Percentiles rank a stretch among this genome's conserved stretches.
Conservation (phyloP, 2,113 vertebrate species). For the Plecturocebus donacophilus region DNA sequence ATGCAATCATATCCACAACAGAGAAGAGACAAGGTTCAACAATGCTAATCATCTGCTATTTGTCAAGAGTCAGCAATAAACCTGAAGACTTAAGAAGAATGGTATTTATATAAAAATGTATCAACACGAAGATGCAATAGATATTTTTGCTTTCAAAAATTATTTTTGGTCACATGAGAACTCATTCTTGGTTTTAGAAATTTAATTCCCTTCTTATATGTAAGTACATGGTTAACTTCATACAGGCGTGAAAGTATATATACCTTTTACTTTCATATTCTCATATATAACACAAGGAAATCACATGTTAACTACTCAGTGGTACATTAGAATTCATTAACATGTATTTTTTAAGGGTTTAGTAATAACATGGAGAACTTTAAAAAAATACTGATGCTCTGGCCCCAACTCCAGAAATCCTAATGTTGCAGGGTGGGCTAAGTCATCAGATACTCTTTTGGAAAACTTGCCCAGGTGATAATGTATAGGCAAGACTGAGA, state of each 20-base stretch:
- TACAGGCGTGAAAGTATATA: neutral
- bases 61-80: conserved; percentile 21
- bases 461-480: neutral
- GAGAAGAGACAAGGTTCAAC: conserved; percentile 44
- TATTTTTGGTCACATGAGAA: neutral
- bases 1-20: conserved; percentile 48
- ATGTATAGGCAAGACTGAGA: neutral
- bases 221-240: neutral
- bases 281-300: neutral
- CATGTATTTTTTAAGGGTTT: neutral
- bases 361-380: conserved; percentile 1
- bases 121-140: neutral
- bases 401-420: neutral
- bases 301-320: conserved; percentile 15
- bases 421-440: neutral
- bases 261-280: conserved; percentile 19
- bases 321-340: conserved; percentile 24
- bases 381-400: neutral
- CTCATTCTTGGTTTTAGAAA: neutral
- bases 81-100: conserved; percentile 23
- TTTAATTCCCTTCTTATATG: conserved; percentile 3
- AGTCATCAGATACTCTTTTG: neutral
- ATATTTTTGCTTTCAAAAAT: neutral
- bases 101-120: neutral
- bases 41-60: conserved; percentile 50